phyloP scores from a whole-genome alignment of 2,113 vertebrate genomes.

The Pteruthius melanotis region DNA sequence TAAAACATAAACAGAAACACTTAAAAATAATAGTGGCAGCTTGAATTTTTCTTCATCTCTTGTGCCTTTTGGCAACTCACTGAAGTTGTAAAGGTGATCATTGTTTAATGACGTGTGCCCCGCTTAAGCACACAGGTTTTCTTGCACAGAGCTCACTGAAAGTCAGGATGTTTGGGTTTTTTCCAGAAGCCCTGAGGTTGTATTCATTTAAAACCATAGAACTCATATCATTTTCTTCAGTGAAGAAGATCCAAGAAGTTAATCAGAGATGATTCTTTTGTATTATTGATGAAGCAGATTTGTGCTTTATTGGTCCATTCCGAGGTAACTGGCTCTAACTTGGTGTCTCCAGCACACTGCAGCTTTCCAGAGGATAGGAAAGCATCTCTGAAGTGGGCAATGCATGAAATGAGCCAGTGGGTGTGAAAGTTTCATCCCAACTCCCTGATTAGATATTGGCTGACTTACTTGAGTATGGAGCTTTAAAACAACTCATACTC shows the following conservation, averaged over 20 bases:
- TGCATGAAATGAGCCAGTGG: fast-evolving
- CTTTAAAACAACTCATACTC: not conserved
- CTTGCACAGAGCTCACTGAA: not conserved
- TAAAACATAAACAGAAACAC: not conserved
- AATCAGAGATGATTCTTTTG: not conserved
- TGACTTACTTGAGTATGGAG: not conserved
- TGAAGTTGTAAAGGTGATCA: not conserved
- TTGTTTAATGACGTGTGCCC: not conserved
- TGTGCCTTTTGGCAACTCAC: not conserved
- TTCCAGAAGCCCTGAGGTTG: not conserved
- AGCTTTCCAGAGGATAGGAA: not conserved
- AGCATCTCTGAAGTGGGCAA: not conserved
- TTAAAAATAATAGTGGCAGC: not conserved
- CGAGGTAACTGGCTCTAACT: not conserved
- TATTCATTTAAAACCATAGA: not conserved
- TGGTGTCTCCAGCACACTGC: not conserved
- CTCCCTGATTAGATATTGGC: not conserved
- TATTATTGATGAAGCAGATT: not conserved
- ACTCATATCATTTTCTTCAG: not conserved
- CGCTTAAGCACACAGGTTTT: not conserved
- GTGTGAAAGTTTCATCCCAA: not conserved
- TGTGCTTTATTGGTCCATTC: not conserved
- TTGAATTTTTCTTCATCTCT: not conserved
- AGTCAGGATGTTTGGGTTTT: not conserved
- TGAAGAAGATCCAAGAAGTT: not conserved